phyloP scores from a whole-genome alignment of 2,888 invertebrate genomes.

The Lasioglossum lativentre region DNA sequence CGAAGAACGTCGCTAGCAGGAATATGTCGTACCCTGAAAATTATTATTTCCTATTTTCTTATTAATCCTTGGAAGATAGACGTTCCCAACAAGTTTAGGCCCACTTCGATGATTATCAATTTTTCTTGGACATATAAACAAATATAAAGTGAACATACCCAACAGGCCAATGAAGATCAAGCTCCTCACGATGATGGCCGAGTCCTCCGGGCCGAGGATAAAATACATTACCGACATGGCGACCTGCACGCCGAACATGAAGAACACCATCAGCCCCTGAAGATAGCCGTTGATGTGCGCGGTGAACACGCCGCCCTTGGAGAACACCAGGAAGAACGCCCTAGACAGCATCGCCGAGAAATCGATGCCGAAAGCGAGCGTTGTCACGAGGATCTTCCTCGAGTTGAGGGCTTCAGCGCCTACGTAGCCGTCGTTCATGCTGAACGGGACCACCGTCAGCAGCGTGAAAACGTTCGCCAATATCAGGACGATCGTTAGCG shows the following conservation, averaged over 20 bases:
- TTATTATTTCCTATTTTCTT: not conserved
- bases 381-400: conserved; percentile 86
- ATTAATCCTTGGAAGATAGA: not conserved
- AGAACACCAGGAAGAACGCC: conserved; percentile 88
- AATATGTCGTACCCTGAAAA: conserved; percentile 87
- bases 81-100: not conserved
- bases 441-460: conserved; percentile 83
- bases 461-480: conserved; percentile 84
- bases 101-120: too few relatives aligned
- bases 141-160: conserved; percentile 77
- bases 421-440: conserved; percentile 79
- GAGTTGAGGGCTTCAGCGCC: conserved; percentile 85
- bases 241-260: conserved; percentile 88
- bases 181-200: conserved; percentile 81
- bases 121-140: too few relatives aligned
- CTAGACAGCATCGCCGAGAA: conserved; percentile 89
- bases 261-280: conserved; percentile 88
- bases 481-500: conserved; percentile 84
- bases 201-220: conserved; percentile 73
- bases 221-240: conserved; percentile 81
- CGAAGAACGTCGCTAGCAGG: conserved; percentile 86
- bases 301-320: conserved; percentile 89
- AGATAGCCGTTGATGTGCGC: conserved; percentile 90
- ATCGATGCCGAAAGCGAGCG: conserved; percentile 87
- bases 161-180: conserved; percentile 84